Percentiles rank a stretch among this genome's conserved stretches.
phyloP scores from a whole-genome alignment of 1,140 invertebrate genomes.

The Leptinotarsa undecemlineata region DNA sequence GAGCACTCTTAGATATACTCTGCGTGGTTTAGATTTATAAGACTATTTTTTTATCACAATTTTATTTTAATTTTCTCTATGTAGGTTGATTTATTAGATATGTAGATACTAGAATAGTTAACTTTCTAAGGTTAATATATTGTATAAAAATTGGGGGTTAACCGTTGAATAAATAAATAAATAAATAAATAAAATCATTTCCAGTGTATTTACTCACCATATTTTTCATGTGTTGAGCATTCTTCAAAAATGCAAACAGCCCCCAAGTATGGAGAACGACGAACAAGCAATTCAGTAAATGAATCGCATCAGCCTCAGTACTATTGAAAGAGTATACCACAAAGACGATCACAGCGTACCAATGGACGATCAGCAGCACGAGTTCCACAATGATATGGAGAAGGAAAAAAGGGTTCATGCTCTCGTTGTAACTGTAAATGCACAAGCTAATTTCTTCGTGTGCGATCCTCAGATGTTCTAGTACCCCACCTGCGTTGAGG shows the following conservation, averaged over 20 bases:
- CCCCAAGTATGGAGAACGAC: conserved; percentile 44
- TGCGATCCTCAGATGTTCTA: conserved; percentile 47
- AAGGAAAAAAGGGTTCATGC: conserved; percentile 48
- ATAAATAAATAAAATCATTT: too few relatives aligned
- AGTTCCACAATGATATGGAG: conserved; percentile 46
- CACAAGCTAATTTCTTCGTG: conserved; percentile 48
- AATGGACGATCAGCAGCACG: conserved; percentile 46
- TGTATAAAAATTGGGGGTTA: too few relatives aligned
- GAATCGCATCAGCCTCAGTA: conserved; percentile 40
- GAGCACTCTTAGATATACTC: too few relatives aligned
- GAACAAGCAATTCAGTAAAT: conserved; percentile 46
- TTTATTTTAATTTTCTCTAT: too few relatives aligned
- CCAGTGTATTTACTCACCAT: conserved; percentile 37
- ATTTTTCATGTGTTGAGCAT: conserved; percentile 44
- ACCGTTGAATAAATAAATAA: too few relatives aligned
- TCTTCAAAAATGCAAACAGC: conserved; percentile 46
- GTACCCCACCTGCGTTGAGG: conserved; percentile 32
- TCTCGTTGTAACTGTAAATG: conserved; percentile 46
- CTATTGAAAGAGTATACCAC: conserved; percentile 40
- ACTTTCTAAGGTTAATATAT: too few relatives aligned
- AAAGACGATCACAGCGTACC: conserved; percentile 50
- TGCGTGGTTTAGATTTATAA: too few relatives aligned
- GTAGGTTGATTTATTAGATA: too few relatives aligned
- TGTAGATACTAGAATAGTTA: too few relatives aligned
- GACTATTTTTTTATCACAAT: too few relatives aligned